phyloP scores from a whole-genome alignment of 1,140 invertebrate species.

The Megalonaias nervosa region DNA sequence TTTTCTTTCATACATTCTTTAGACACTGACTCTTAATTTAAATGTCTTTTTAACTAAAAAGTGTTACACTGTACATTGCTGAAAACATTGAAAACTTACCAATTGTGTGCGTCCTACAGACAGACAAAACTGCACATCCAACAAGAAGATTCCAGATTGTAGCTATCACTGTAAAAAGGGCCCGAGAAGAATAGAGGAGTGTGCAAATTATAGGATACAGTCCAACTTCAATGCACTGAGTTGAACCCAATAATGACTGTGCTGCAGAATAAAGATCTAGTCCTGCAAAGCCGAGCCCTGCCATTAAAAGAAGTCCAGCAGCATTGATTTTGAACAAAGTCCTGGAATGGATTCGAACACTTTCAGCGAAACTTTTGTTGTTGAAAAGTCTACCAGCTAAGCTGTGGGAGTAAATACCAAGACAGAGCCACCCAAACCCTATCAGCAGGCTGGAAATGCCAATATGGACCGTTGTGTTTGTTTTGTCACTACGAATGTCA shows the following conservation, averaged over 20 bases:
- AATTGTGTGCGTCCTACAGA: conserved; percentile 72
- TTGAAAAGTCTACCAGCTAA: conserved; percentile 63
- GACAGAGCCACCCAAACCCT: conserved; percentile 62
- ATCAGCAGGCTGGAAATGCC: conserved; percentile 63
- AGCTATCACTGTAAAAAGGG: conserved; percentile 64
- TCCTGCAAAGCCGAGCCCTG: conserved; percentile 29
- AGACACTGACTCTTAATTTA: too few species aligned
- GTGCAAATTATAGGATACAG: conserved; percentile 66
- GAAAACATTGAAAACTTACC: conserved; percentile 57
- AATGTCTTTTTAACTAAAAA: too few species aligned
- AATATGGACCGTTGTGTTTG: conserved; percentile 64
- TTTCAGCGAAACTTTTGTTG: conserved; percentile 68
- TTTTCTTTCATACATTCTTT: too few species aligned
- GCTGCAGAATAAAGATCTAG: conserved; percentile 52
- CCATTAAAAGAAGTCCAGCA: conserved; percentile 54
- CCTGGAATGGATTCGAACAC: conserved; percentile 70
- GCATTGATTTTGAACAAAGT: conserved; percentile 70
- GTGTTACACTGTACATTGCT: not conserved
- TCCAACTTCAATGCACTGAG: conserved; percentile 55
- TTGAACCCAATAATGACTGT: conserved; percentile 48
- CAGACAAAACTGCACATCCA: conserved; percentile 69
- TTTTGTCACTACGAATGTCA: conserved; percentile 65
- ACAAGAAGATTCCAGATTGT: conserved; percentile 71
- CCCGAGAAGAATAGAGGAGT: conserved; percentile 60
- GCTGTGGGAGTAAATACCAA: conserved; percentile 67